A percentile compares a stretch with the other conserved stretches of the same genome.
Evolutionary conservation across 2,113 vertebrate species (phyloP).

Genomic region (Odocoileus hemionus): DNA sequence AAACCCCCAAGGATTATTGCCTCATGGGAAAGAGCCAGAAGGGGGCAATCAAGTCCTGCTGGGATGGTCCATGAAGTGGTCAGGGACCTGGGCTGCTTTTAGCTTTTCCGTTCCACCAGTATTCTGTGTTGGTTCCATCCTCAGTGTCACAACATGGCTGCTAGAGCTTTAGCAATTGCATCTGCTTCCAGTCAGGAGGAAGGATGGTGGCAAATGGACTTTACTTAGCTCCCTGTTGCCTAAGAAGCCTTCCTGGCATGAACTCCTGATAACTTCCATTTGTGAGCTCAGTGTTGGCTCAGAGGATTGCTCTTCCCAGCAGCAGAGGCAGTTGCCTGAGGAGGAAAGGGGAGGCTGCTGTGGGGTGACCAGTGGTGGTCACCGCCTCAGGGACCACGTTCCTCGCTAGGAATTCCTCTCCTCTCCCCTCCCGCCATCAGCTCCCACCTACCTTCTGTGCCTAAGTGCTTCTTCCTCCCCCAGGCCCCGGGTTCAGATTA

Average conservation of each 20-base stretch:
- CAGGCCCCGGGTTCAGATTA: rapidly evolving
- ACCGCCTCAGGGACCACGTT: rapidly evolving
- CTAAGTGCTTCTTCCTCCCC: not conserved
- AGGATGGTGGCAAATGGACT: not conserved
- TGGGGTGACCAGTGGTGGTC: rapidly evolving
- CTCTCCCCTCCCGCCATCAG: not conserved
- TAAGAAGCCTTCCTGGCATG: not conserved
- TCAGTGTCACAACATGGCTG: not conserved
- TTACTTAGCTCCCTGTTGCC: not conserved
- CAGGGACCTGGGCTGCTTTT: rapidly evolving
- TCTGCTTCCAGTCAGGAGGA: not conserved
- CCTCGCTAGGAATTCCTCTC: not conserved
- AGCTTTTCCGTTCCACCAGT: rapidly evolving
- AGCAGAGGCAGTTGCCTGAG: rapidly evolving
- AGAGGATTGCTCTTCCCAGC: too few relatives aligned
- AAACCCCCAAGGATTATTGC: too few relatives aligned
- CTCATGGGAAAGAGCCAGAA: not conserved
- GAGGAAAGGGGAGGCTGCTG: rapidly evolving
- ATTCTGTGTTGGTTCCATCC: not conserved
- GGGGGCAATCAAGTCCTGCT: not conserved
- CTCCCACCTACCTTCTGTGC: rapidly evolving
- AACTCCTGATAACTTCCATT: not conserved
- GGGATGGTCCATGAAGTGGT: not conserved
- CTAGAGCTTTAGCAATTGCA: not conserved
- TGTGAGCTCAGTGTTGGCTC: not conserved